Conservation (phyloP, 1,140 invertebrate species). For the Ips nitidus region DNA sequence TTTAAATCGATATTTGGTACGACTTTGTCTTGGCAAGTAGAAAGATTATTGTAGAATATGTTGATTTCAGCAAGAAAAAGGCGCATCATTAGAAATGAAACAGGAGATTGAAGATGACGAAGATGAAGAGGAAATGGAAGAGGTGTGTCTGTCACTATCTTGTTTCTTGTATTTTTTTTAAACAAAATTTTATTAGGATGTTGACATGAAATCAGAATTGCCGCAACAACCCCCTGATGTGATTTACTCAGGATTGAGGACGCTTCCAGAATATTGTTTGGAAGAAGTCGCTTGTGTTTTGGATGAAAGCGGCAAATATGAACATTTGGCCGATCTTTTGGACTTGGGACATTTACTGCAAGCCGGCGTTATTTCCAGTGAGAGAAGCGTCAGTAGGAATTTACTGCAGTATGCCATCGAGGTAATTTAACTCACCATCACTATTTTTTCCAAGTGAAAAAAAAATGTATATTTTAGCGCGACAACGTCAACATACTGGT, state of each 20-base stretch:
- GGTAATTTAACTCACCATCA: constrained; percentile 30
- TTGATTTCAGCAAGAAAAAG: constrained; percentile 22
- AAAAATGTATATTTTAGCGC: constrained; percentile 34
- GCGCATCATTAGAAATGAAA: constrained; percentile 31
- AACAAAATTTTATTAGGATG: constrained; percentile 32
- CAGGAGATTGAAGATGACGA: constrained; percentile 41
- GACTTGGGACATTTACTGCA: constrained; percentile 42
- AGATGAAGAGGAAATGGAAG: constrained; percentile 43
- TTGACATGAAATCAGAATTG: constrained; percentile 27
- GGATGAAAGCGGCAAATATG: constrained; percentile 42
- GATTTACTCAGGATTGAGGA: constrained; percentile 32
- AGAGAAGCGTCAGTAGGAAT: constrained; percentile 38
- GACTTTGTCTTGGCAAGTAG: constrained; percentile 6
- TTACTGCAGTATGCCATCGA: constrained; percentile 41
- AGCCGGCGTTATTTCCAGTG: constrained; percentile 29
- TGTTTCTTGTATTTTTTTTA: background rate
- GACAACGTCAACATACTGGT: constrained; percentile 38
- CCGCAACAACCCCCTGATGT: constrained; percentile 34
- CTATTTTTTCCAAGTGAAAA: background rate
- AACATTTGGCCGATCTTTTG: constrained; percentile 41
- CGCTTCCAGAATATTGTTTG: constrained; percentile 39
- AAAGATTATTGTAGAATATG: background rate
- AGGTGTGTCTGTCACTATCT: constrained; percentile 17
- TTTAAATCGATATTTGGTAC: constrained; percentile 42
- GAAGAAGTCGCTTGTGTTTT: constrained; percentile 41